phyloP scores from a whole-genome alignment of 2,888 invertebrate genomes.

The Drosophila silvestris region DNA sequence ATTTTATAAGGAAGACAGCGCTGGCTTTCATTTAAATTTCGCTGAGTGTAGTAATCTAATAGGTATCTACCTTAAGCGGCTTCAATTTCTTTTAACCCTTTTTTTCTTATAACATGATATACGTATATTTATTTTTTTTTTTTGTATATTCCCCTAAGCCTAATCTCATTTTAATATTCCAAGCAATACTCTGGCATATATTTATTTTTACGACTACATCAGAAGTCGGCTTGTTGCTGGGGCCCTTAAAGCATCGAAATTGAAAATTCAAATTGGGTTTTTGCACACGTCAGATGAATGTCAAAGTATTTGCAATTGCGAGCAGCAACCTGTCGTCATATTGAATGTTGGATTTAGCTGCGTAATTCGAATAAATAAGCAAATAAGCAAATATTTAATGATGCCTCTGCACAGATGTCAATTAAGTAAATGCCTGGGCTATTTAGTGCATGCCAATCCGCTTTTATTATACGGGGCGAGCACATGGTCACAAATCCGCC shows the following conservation, averaged over 20 bases:
- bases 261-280: constrained; percentile 56
- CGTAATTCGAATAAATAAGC: constrained; percentile 43
- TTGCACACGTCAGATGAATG: constrained; percentile 52
- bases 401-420: constrained; percentile 56
- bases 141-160: constrained; percentile 5
- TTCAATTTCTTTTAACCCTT: background rate
- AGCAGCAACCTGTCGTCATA: constrained; percentile 50
- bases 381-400: constrained; percentile 61
- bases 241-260: constrained; percentile 38
- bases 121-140: background rate
- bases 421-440: constrained; percentile 72
- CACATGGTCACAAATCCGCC: constrained; percentile 13
- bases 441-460: constrained; percentile 65
- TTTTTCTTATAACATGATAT: background rate
- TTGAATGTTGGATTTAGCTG: background rate
- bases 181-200: constrained; percentile 33
- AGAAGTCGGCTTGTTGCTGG: constrained; percentile 31
- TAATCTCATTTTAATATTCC: constrained; percentile 23
- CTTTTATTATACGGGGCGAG: constrained; percentile 51
- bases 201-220: constrained; percentile 19
- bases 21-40: background rate
- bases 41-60: background rate
- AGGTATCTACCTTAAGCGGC: background rate
- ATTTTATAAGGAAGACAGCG: fast-evolving
- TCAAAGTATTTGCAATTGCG: constrained; percentile 46